Evolutionary conservation across 2,888 invertebrate genomes (phyloP).

Genomic region (Ligdia adustata): DNA sequence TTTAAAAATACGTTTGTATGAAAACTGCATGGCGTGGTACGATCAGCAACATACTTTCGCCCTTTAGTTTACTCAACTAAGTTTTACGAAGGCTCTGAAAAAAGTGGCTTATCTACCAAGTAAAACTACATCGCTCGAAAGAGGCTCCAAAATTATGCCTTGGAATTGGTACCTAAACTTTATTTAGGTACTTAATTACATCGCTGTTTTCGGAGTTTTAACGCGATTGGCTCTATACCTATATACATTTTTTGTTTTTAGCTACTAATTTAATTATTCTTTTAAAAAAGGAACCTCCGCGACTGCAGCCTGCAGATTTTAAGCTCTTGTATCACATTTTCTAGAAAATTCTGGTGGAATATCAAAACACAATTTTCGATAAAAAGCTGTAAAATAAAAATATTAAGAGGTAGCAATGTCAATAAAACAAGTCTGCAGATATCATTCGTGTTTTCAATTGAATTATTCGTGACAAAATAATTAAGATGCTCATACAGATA

Average conservation of each 20-base stretch:
- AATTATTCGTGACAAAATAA: conserved; percentile 14
- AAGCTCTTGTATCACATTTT: too few species aligned
- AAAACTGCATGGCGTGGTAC: not conserved
- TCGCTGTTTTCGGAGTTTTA: not conserved
- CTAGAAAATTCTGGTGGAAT: too few species aligned
- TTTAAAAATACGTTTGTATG: too few species aligned
- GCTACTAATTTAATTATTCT: too few species aligned
- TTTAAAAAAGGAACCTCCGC: too few species aligned
- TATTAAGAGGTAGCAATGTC: too few species aligned
- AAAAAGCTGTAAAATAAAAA: too few species aligned
- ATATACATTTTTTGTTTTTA: too few species aligned
- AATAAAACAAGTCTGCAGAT: not conserved
- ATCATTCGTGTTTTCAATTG: conserved; percentile 14
- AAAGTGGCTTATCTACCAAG: conserved; percentile 17
- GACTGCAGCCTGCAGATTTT: too few species aligned
- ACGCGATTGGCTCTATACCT: too few species aligned
- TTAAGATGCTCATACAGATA: conserved; percentile 20
- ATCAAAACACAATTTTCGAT: too few species aligned
- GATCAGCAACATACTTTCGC: conserved; percentile 50
- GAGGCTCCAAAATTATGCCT: conserved; percentile 6
- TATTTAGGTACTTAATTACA: conserved; percentile 9
- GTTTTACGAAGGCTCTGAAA: conserved; percentile 11
- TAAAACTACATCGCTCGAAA: conserved; percentile 15
- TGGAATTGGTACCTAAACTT: conserved; percentile 6
- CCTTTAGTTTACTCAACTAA: conserved; percentile 29